Evolutionary conservation across 30 jellyfish, hydroid and myxozoan genomes (phyloP), one percentile per base, ranked within the genome.

Genomic region (Haliclystus octoradiatus): DNA sequence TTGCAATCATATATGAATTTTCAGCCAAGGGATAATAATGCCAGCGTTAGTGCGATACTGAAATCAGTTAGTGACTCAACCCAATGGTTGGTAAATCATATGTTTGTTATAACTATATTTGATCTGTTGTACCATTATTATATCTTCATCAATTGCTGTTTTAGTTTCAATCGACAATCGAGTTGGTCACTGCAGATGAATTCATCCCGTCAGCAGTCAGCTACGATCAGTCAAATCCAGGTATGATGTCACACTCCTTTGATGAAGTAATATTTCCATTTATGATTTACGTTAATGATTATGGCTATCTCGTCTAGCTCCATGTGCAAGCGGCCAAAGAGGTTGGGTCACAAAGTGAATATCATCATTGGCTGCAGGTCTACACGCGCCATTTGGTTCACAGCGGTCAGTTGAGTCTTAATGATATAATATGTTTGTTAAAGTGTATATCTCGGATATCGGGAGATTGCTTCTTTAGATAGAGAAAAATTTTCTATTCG

Each of bases 281-380:
- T 40, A 9, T 40, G 57, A 40, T 40, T 9, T 40, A 19, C 19
- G 14, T 40, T 40, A 9, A 5, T 9, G 9, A 40, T 5, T 19
- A 40, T 40, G 31, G 69, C 31, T 57, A 26, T 57, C 23, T 23
- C 69, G 9, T 22, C 5, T 22, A 88, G 97, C 67, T 62, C 28
- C 97, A 88, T 70, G 51, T 88, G 35, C 70, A 84, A 50, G 65
- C 93, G 3, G 81, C 95, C 2, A 28, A 77, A 53, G 73, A 84
- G 0, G 71, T 88, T 5, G 84, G 85, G 24, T 88, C 97, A 0
- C 50, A 94, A 1, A 88, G 62, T 25, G 97, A 88, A 65, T 88
- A 88, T 53, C 92, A 73, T 32, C 79, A 71, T 72, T 88, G 97
- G 97, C 64, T 88, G 80, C 67, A 71, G 94, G 76, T 93, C 0